phyloP scores from a whole-genome alignment of 1,140 invertebrate species.

The Lordiphosa mommai region DNA sequence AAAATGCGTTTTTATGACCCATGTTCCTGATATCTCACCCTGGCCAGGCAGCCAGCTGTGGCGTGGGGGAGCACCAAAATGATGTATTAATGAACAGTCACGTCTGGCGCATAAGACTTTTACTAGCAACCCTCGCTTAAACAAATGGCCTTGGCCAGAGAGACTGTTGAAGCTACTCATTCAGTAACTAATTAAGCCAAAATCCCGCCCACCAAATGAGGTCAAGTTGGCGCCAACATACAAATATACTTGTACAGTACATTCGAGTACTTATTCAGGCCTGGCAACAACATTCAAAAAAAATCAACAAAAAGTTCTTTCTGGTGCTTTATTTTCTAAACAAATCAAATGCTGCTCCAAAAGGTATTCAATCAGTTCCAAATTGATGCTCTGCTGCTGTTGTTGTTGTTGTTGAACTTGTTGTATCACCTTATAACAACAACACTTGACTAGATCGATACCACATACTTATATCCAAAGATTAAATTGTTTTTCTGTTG shows the following conservation, averaged over 20 bases:
- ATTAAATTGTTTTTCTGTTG: conserved; percentile 15
- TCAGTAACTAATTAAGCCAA: conserved; percentile 72
- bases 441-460: conserved; percentile 12
- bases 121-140: conserved; percentile 64
- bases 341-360: conserved; percentile 71
- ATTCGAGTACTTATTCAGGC: conserved; percentile 3
- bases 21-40: conserved; percentile 44
- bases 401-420: conserved; percentile 10
- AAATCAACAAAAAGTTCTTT: conserved; percentile 10
- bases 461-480: conserved; percentile 7
- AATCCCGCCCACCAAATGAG: conserved; percentile 64
- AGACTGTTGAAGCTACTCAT: conserved; percentile 16
- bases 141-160: conserved; percentile 37
- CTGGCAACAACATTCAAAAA: conserved; percentile 5
- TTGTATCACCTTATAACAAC: conserved; percentile 5
- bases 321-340: conserved; percentile 70
- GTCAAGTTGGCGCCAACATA: conserved; percentile 70
- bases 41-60: conserved; percentile 1
- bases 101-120: conserved; percentile 62
- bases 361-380: conserved; percentile 67
- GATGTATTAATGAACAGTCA: conserved; percentile 75
- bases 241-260: conserved; percentile 33
- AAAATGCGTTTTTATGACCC: conserved; percentile 76
- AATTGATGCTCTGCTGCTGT: conserved; percentile 27
- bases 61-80: conserved; percentile 22